Base-by-base conservation (phyloP, 2,797 vertebrate genomes). In the Odontamblyopus rebecca region DNA sequence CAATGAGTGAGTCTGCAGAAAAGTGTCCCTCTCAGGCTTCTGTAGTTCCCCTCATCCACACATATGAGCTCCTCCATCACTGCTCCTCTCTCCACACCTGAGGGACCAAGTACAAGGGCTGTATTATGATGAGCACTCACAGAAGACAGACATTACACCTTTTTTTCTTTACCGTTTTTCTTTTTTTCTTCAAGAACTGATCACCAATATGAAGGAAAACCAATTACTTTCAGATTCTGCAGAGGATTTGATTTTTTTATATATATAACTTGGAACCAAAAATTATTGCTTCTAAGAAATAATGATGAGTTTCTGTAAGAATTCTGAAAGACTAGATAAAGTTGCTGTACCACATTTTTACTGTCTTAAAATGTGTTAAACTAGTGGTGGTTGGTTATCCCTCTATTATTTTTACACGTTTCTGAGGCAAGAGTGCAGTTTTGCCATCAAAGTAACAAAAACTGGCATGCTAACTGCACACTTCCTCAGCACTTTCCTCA, bases 51-150 rank as follows among this genome's bases (percentile, higher is more conserved):
- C 50, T 76, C 4, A 1, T 19, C 44, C 66, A 23, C 62, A 70
- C 70, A 72, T 70, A 69, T 69, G 57, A 48, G 44, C 44, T 70
- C 60, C 60, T 32, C 60, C 4, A 61, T 35, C 59, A 44, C 75
- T 77, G 72, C 70, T 80, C 82, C 69, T 80, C 78, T 79, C 73
- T 77, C 80, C 74, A 83, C 81, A 87, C 82, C 86, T 84, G 80
- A 70, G 82, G 86, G 79, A 77, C 68, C 71, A 3, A 77, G 73
- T 71, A 80, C 71, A 78, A 75, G 79, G 59, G 32, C 73, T 68
- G 80, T 70, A 82, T 88, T 84, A 74, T 68, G 68, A 74, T 68
- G 68, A 72, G 80, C 76, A 15, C 74, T 78, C 35, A 73, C 78
- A 81, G 77, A 73, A 80, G 71, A 86, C 73, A 77, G 72, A 82